Evolutionary conservation across 2,797 vertebrate species (phyloP).

Genomic region (Threskiornis aethiopicus): DNA sequence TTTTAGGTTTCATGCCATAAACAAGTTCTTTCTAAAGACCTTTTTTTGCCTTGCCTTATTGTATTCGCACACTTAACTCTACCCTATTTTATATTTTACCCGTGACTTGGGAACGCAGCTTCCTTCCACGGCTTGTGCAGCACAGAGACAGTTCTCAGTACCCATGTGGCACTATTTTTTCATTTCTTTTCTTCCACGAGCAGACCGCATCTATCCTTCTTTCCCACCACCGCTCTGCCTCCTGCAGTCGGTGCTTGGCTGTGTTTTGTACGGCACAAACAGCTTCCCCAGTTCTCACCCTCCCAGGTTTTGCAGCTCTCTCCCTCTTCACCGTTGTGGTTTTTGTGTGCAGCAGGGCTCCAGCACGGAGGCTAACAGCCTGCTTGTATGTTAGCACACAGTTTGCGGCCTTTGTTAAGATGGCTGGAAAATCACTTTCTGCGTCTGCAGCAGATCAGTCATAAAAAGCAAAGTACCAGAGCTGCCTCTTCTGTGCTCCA

Average conservation of each 20-base stretch:
- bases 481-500: not conserved
- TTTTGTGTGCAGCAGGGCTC: not conserved
- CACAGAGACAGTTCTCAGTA: not conserved
- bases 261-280: not conserved
- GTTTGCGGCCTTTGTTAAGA: not conserved
- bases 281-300: not conserved
- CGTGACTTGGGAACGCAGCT: not conserved
- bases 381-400: not conserved
- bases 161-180: not conserved
- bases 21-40: not conserved
- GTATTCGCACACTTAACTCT: not conserved
- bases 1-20: not conserved
- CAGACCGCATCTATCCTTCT: not conserved
- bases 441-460: not conserved
- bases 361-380: not conserved
- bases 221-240: not conserved
- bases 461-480: not conserved
- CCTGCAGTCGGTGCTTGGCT: not conserved
- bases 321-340: not conserved
- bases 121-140: not conserved
- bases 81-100: not conserved
- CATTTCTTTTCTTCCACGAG: not conserved
- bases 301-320: not conserved
- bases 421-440: not conserved
- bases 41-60: not conserved